Percentiles rank a stretch among this genome's conserved stretches.
These are phyloP conservation scores for Philhelius pedissequus DNA, from an alignment of 2,888 invertebrate species.

Conservation along the genomic window DNA sequence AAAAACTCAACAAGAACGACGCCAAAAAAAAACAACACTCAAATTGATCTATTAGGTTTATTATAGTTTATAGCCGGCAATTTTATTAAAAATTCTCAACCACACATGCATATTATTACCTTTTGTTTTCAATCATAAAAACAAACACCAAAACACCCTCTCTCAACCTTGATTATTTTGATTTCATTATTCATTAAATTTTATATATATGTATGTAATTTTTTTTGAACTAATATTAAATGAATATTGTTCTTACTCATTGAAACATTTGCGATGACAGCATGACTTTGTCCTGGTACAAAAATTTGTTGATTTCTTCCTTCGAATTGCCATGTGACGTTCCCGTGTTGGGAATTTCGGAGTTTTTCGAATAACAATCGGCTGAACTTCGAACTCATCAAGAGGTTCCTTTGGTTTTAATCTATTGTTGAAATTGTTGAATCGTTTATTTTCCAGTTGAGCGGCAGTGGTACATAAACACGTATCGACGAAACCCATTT, in stretches of 20 bases:
- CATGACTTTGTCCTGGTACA: slow-evolving; percentile 62
- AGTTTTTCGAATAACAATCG: slow-evolving; percentile 79
- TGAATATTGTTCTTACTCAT: slow-evolving; percentile 58
- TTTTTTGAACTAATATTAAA: not conserved
- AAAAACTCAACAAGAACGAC: not conserved
- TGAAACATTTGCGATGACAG: slow-evolving; percentile 50
- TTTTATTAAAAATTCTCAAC: not conserved
- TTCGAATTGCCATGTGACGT: slow-evolving; percentile 84
- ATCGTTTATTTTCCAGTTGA: slow-evolving; percentile 22
- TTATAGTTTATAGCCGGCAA: slow-evolving; percentile 3
- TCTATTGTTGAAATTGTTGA: slow-evolving; percentile 5
- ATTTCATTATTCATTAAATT: not conserved
- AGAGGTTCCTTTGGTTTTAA: not conserved
- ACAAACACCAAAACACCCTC: not conserved
- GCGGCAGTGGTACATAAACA: not conserved
- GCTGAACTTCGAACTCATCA: slow-evolving; percentile 74
- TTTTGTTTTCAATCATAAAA: slow-evolving; percentile 6
- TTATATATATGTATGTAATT: not conserved
- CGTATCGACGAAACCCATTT: slow-evolving; percentile 1
- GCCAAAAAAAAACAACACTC: not conserved
- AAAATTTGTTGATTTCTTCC: slow-evolving; percentile 79
- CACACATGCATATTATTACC: not conserved
- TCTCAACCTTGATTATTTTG: slow-evolving; percentile 8
- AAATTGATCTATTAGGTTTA: not conserved
- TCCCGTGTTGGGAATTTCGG: slow-evolving; percentile 86